Evolutionary conservation across 1,140 invertebrate genomes (phyloP), one percentile per base, ranked within the genome.

Genomic region (Acromyrmex heyeri): DNA sequence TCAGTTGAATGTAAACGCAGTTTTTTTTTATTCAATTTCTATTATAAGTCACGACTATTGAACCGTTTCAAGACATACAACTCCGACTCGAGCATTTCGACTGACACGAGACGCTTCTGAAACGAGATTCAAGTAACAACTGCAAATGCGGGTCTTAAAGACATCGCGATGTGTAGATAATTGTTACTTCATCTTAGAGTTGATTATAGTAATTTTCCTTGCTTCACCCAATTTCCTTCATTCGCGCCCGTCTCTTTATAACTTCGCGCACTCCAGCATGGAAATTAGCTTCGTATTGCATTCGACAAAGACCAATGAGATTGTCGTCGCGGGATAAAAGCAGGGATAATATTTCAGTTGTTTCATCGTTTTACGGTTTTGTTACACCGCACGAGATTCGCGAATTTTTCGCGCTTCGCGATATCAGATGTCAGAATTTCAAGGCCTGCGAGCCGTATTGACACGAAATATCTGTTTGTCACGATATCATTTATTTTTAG

Each of bases 151-250:
- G 69, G 62, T 67, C 76, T 67, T 73, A 57, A 50, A 79, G 76
- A 65, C 62, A 18, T n/a, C 30, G 57, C 75, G 76, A 87, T 53
- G 88, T 59, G 75, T 70, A 82, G 72, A 81, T 90, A 90, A 90
- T 87, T 86, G 86, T 90, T 90, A 90, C 86, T 87, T 21, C 53
- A 62, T 87, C 62, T 21, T 50, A 64, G 24, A 24, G 57, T 85
- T 87, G 86, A 90, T 90, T 86, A 89, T 77, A 89, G 73, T 87
- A 89, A 89, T 87, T 89, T 90, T 89, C 78, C 67, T 70, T 14
- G 18, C 38, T 81, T 77, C 55, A 55, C 44, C 55, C 76, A 69
- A 86, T 55, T 85, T 81, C 18, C 83, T 77, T 89, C n/a, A 30
- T 76, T 62, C 73, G 30, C 38, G 14, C 24, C 30, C 16, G 48